Evolutionary conservation across 2,797 vertebrate genomes (phyloP).

Genomic region (Menidia menidia): DNA sequence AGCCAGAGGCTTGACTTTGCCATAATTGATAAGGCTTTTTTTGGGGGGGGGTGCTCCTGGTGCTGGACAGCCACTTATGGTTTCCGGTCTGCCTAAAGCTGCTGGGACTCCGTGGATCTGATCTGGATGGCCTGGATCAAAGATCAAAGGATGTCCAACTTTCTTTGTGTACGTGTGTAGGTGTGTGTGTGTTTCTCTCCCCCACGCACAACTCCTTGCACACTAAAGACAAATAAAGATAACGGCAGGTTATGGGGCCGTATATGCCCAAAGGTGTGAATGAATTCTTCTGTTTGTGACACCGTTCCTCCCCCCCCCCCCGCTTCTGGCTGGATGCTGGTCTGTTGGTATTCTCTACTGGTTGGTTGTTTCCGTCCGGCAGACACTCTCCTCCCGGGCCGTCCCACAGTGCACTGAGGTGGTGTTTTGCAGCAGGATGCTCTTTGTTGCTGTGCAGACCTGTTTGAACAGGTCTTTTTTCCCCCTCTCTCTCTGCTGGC

Average conservation of each 20-base stretch:
- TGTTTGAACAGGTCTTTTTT: conserved; percentile 79
- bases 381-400: conserved; percentile 40
- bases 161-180: conserved; percentile 11
- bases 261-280: conserved; percentile 23
- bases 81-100: conserved; percentile 34
- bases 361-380: conserved; percentile 38
- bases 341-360: conserved; percentile 14
- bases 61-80: conserved; percentile 36
- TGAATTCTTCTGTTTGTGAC: conserved; percentile 22
- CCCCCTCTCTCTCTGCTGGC: conserved; percentile 68
- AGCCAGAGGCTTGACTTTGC: conserved; percentile 62
- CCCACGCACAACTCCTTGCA: conserved; percentile 27
- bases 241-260: neutral
- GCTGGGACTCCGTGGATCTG: conserved; percentile 41
- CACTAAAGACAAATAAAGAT: neutral
- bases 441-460: conserved; percentile 81
- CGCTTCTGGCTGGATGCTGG: neutral
- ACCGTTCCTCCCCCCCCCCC: conserved; percentile 26
- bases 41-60: conserved; percentile 27
- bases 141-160: conserved; percentile 62
- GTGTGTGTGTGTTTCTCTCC: neutral
- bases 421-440: conserved; percentile 75
- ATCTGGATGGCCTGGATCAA: conserved; percentile 27
- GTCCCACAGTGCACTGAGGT: conserved; percentile 65
- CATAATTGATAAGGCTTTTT: conserved; percentile 73